A percentile compares a stretch with the other conserved stretches of the same genome.
phyloP scores from a whole-genome alignment of 1,140 invertebrate genomes.

The Pseudomyrmex dendroicus region DNA sequence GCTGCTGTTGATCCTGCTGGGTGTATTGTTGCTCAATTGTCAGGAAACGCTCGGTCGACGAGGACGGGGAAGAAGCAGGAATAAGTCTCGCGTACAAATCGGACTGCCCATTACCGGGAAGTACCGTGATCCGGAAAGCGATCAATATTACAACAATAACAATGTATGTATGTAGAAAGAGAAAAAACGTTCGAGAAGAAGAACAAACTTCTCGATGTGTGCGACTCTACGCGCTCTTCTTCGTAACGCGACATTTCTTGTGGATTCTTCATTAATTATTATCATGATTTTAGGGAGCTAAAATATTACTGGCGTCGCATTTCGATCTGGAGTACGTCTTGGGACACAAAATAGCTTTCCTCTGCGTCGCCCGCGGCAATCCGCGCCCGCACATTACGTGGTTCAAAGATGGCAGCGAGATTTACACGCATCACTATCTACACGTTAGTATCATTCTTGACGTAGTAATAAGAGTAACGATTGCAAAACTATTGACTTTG shows the following conservation, averaged over 20 bases:
- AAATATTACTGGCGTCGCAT: slow-evolving; percentile 95
- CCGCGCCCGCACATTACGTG: slow-evolving; percentile 95
- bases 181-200: no score
- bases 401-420: slow-evolving; percentile 96
- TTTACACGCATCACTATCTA: slow-evolving; percentile 94
- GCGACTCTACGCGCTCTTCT: no score
- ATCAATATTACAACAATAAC: slow-evolving; percentile 95
- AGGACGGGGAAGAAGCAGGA: slow-evolving; percentile 88
- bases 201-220: no score
- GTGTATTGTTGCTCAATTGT: slow-evolving; percentile 79
- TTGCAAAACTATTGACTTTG: neutral
- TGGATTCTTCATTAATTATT: neutral
- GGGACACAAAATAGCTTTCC: slow-evolving; percentile 96
- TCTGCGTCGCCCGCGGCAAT: slow-evolving; percentile 94
- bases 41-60: slow-evolving; percentile 84
- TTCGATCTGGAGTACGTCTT: slow-evolving; percentile 97
- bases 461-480: no score
- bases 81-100: slow-evolving; percentile 92
- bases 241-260: no score
- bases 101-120: slow-evolving; percentile 94
- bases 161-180: slow-evolving; percentile 88
- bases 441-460: slow-evolving; percentile 88
- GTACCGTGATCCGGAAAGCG: slow-evolving; percentile 93
- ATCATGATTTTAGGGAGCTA: slow-evolving; percentile 90
- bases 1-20: slow-evolving; percentile 79